Percentiles rank a stretch among this genome's conserved stretches.
Conservation (phyloP, 30 jellyfish, hydroid and myxozoan species). For the Chironex yamaguchii region DNA sequence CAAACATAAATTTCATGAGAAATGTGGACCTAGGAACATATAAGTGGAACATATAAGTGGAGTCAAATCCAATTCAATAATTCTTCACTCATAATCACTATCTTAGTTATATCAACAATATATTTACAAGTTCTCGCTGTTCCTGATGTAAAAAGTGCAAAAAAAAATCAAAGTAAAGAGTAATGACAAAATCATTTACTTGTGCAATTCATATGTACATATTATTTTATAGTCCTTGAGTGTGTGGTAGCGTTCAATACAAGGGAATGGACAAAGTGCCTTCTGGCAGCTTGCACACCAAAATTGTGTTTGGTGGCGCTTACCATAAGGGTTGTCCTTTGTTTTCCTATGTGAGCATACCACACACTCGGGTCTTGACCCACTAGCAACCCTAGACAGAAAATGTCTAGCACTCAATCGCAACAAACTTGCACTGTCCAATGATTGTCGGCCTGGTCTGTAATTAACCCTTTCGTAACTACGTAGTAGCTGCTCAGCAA, state of each 20-base stretch:
- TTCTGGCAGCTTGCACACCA: background rate
- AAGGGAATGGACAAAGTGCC: slow-evolving; percentile 21
- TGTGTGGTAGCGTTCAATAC: slow-evolving; percentile 27
- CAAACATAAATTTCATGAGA: too few relatives aligned
- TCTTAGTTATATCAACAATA: too few relatives aligned
- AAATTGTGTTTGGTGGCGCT: slow-evolving; percentile 7
- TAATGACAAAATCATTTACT: too few relatives aligned
- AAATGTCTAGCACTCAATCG: slow-evolving; percentile 14
- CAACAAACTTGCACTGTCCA: background rate
- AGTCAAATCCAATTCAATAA: too few relatives aligned
- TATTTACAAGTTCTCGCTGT: too few relatives aligned
- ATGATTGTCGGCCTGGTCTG: slow-evolving; percentile 19
- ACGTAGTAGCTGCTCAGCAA: slow-evolving; percentile 13
- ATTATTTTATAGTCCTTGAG: background rate
- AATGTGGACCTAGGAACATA: too few relatives aligned
- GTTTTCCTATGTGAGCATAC: slow-evolving; percentile 24
- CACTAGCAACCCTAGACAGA: background rate
- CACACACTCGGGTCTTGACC: slow-evolving; percentile 11
- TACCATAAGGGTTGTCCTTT: too few relatives aligned
- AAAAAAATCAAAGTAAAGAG: too few relatives aligned
- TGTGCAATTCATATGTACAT: background rate
- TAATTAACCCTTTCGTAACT: slow-evolving; percentile 5
- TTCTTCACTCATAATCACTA: too few relatives aligned
- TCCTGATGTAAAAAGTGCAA: too few relatives aligned
- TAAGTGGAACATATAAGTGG: too few relatives aligned